Evolutionary conservation across 2,888 invertebrate species (phyloP).

Genomic region (Cactoblastis cactorum): DNA sequence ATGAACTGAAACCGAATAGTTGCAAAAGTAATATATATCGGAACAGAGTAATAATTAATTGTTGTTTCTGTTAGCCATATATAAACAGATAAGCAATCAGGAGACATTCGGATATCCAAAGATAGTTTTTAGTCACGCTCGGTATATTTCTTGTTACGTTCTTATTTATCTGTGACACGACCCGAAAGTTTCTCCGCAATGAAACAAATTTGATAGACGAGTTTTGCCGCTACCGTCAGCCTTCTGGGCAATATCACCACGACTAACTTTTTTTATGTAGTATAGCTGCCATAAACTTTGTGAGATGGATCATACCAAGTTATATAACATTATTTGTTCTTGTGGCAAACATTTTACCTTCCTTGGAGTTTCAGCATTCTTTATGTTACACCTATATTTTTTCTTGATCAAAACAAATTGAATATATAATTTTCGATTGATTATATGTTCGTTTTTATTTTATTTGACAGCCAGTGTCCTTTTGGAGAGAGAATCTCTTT

Average conservation of each 20-base stretch:
- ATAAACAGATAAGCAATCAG: constrained; percentile 5
- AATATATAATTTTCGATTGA: no score
- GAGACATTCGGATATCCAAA: constrained; percentile 12
- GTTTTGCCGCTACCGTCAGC: constrained; percentile 21
- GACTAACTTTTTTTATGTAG: constrained; percentile 13
- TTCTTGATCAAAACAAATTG: no score
- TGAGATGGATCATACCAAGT: neutral
- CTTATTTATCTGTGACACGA: constrained; percentile 18
- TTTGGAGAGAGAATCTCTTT: no score
- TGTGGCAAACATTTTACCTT: neutral
- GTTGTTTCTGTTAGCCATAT: neutral
- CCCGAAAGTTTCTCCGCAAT: constrained; percentile 30
- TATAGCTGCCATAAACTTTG: constrained; percentile 10
- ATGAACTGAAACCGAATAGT: no score
- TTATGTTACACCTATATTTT: no score
- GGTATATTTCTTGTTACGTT: constrained; percentile 21
- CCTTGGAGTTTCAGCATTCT: no score
- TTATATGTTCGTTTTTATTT: no score
- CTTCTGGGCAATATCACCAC: constrained; percentile 18
- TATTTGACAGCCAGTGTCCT: no score
- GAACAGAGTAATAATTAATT: neutral
- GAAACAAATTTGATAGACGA: constrained; percentile 35
- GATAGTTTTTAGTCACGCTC: constrained; percentile 24
- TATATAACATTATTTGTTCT: neutral
- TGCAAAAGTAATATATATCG: no score